Percentiles rank a stretch among this genome's conserved stretches.
These are phyloP conservation scores for Agrochola macilenta DNA, from an alignment of 2,888 invertebrate genomes.

Conservation along the genomic window DNA sequence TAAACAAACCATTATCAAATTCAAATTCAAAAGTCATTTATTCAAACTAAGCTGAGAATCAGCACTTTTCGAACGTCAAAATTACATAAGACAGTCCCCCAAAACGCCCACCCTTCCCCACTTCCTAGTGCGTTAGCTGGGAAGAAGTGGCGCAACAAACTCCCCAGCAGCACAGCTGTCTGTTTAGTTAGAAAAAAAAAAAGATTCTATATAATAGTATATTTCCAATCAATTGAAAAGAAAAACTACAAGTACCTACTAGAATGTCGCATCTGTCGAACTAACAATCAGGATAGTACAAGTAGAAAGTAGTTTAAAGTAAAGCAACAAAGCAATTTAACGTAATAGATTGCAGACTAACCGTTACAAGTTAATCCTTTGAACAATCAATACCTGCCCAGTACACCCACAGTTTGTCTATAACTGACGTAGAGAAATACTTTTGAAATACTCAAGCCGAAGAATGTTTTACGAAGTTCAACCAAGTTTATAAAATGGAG, in stretches of 20 bases:
- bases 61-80: no score
- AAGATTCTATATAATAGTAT: no score
- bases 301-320: slow-evolving; percentile 28
- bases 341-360: slow-evolving; percentile 36
- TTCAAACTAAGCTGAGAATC: no score
- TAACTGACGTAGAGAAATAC: slow-evolving; percentile 55
- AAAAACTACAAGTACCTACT: slow-evolving; percentile 1
- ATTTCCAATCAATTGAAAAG: slow-evolving; percentile 19
- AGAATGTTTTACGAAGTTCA: slow-evolving; percentile 61
- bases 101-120: no score
- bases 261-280: neutral
- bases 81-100: no score
- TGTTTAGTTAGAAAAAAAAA: no score
- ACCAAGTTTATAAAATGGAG: slow-evolving; percentile 60
- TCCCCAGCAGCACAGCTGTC: no score
- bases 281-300: slow-evolving; percentile 14
- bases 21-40: no score
- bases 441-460: slow-evolving; percentile 59
- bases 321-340: slow-evolving; percentile 51
- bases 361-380: slow-evolving; percentile 56
- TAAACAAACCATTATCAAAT: neutral
- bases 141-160: no score
- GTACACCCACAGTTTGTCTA: slow-evolving; percentile 43
- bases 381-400: slow-evolving; percentile 51
- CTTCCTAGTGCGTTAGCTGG: no score